Evolutionary conservation across 2,888 invertebrate species (phyloP), one percentile per base, ranked within the genome.

Genomic region (Acronicta alni): DNA sequence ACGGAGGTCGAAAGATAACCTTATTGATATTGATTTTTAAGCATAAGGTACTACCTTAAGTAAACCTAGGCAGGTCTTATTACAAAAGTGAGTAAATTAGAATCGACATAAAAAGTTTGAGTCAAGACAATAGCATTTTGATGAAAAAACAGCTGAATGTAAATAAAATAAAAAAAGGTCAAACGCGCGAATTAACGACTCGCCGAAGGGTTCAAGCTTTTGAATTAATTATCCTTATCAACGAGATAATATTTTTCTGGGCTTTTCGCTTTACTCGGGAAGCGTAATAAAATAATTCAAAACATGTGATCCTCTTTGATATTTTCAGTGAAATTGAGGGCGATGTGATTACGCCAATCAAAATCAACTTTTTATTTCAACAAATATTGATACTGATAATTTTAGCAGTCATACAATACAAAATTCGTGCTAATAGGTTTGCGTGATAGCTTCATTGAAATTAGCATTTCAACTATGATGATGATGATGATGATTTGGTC

Each of bases 201-300:
- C 67, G 74, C 79, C 69, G 66, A 77, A 80, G 67, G 80, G 80
- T 71, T 78, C 65, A 75, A 71, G 77, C 77, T 74, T 74, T 80
- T 79, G 79, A 80, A 80, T 80, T 80, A 80, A 80, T 77, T 80
- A 80, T 79, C 63, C 71, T 78, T 78, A 79, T 80, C 72, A 77
- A 74, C 68, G 63, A 72, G 72, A 75, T 77, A 77, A 80, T 75
- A 79, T 71, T 80, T 78, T 76, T 70, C 69, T 72, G 71, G 58
- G 67, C 51, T 54, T 72, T 71, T 63, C 62, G 57, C 57, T 64
- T 59, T 57, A 49, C 44, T 47, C 43, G 32, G 47, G 42, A 52
- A 56, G 53, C 49, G 46, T 60, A 47, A 52, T 54, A 46, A 58
- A 62, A 56, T 63, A 67, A 63, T 32, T 54, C 23, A 44, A 65